A percentile compares a stretch with the other conserved stretches of the same genome.
phyloP scores from a whole-genome alignment of 2,888 invertebrate genomes.

The Drosophila antonietae region DNA sequence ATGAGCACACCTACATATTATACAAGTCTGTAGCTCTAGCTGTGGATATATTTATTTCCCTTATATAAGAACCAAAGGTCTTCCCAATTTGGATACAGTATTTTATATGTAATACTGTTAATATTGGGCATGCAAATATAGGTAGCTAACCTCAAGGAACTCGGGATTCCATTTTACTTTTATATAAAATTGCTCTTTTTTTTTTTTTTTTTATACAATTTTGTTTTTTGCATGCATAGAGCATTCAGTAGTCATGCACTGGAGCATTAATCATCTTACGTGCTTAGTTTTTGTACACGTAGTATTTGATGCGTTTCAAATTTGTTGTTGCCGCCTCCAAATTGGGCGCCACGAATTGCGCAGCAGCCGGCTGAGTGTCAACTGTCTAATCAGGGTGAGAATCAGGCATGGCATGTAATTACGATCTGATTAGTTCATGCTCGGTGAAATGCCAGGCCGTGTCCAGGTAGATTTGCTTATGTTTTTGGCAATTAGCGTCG shows the following conservation, averaged over 20 bases:
- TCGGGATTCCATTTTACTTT: too few species aligned
- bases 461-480: constrained; percentile 49
- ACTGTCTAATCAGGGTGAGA: constrained; percentile 31
- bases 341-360: constrained; percentile 46
- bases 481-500: constrained; percentile 68
- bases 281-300: not conserved
- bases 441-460: constrained; percentile 27
- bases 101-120: not conserved
- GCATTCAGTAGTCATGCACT: constrained; percentile 19
- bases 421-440: constrained; percentile 61
- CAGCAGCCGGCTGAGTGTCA: constrained; percentile 32
- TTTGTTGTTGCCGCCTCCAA: constrained; percentile 33
- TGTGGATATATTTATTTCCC: not conserved
- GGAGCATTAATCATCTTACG: not conserved
- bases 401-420: constrained; percentile 41
- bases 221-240: not conserved
- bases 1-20: not conserved
- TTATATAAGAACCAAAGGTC: not conserved
- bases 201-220: not conserved
- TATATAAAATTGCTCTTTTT: too few species aligned
- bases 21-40: not conserved
- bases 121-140: not conserved
- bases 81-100: not conserved
- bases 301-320: constrained; percentile 32
- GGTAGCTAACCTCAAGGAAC: not conserved